A percentile compares a stretch with the other conserved stretches of the same genome.
Conservation (phyloP, 2,888 invertebrate species). For the Philopedon plagiatum region DNA sequence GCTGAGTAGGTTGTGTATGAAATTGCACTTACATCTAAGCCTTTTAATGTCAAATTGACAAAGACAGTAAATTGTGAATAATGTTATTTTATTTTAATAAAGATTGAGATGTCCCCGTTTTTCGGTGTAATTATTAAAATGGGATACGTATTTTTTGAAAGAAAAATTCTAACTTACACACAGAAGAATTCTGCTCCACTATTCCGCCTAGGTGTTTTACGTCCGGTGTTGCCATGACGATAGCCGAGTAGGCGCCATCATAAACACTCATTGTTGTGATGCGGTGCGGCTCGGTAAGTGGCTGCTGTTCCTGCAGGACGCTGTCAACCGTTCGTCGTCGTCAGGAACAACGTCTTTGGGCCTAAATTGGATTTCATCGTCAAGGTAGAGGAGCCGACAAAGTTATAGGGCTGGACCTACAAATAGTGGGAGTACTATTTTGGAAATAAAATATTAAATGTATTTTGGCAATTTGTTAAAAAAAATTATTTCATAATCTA, state of each 20-base stretch:
- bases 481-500: too few species aligned
- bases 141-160: too few species aligned
- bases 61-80: too few species aligned
- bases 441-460: too few species aligned
- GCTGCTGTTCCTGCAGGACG: conserved; percentile 56
- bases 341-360: conserved; percentile 59
- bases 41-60: too few species aligned
- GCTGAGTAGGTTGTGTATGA: too few species aligned
- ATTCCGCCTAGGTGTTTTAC: conserved; percentile 55
- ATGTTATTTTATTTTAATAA: too few species aligned
- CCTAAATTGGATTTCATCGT: conserved; percentile 68
- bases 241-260: conserved; percentile 71
- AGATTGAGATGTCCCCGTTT: too few species aligned
- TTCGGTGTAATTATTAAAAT: too few species aligned
- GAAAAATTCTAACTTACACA: not conserved
- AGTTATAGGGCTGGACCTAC: conserved; percentile 11
- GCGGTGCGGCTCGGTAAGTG: conserved; percentile 64
- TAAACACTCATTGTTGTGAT: conserved; percentile 71
- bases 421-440: too few species aligned
- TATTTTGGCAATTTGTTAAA: too few species aligned
- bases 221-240: conserved; percentile 69
- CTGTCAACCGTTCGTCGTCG: conserved; percentile 46
- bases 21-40: too few species aligned
- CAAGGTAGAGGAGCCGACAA: conserved; percentile 53
- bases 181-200: conserved; percentile 31